These are phyloP conservation scores for Palythoa grandis DNA, from an alignment of 92 coral and sea anemone species.

Conservation along the genomic window DNA sequence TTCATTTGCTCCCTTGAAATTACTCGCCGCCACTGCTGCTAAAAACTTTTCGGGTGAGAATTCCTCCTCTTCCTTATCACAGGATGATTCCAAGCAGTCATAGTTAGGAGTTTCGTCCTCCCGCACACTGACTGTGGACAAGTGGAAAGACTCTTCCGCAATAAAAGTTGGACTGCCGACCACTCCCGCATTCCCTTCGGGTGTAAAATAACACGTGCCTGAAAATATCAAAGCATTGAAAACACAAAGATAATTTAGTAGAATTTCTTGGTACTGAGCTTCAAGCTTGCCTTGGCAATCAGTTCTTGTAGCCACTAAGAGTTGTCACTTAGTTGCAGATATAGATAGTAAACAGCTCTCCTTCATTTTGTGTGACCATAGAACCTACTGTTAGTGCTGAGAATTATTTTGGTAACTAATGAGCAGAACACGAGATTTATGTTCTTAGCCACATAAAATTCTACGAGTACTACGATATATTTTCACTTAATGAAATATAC, in stretches of 20 bases:
- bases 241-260: neutral
- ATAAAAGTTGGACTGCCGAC: neutral
- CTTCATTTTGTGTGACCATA: too few species aligned
- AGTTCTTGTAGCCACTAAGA: too few species aligned
- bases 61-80: conserved; percentile 3
- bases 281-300: too few species aligned
- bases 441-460: too few species aligned
- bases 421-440: too few species aligned
- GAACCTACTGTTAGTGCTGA: too few species aligned
- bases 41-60: conserved; percentile 27
- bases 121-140: neutral
- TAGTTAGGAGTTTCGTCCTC: neutral
- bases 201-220: neutral
- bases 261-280: too few species aligned
- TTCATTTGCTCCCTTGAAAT: neutral
- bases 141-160: neutral
- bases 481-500: too few species aligned
- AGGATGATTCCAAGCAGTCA: neutral
- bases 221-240: neutral
- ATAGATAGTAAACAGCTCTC: too few species aligned
- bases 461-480: too few species aligned
- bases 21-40: conserved; percentile 34
- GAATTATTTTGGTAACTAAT: too few species aligned
- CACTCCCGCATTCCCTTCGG: neutral
- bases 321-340: too few species aligned